Conservation (phyloP, 2,797 vertebrate genomes). For the Mycteria americana region DNA sequence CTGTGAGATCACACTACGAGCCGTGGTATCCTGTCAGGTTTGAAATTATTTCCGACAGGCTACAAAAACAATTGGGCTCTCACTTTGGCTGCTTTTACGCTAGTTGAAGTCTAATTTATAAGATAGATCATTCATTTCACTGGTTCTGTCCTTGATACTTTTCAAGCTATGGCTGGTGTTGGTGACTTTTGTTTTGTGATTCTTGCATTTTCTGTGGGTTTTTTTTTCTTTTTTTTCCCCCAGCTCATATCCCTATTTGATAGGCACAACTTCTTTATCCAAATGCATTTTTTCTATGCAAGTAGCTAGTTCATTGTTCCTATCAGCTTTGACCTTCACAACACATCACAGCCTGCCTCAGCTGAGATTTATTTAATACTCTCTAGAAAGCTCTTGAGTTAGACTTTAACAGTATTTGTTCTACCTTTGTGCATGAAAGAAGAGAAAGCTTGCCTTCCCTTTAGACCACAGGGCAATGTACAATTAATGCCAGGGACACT, state of each 20-base stretch:
- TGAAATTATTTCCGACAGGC: slow-evolving; percentile 71
- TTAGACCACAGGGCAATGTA: neutral
- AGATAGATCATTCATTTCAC: slow-evolving; percentile 67
- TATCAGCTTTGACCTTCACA: slow-evolving; percentile 51
- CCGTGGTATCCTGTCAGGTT: slow-evolving; percentile 51
- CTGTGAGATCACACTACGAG: slow-evolving; percentile 44
- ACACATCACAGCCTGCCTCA: neutral
- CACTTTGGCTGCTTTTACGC: slow-evolving; percentile 60
- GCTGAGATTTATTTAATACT: slow-evolving; percentile 33
- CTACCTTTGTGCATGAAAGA: neutral
- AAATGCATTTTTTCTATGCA: slow-evolving; percentile 13
- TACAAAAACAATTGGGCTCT: slow-evolving; percentile 69
- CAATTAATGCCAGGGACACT: neutral
- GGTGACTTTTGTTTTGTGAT: slow-evolving; percentile 26
- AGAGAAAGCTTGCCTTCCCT: neutral
- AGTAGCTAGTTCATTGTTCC: neutral
- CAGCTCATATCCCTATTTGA: neutral
- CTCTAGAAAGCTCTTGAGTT: slow-evolving; percentile 21
- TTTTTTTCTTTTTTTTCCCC: neutral
- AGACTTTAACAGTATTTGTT: slow-evolving; percentile 25
- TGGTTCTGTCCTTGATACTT: slow-evolving; percentile 51
- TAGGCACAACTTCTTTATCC: slow-evolving; percentile 7
- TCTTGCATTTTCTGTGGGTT: neutral
- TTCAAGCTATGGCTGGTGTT: slow-evolving; percentile 42
- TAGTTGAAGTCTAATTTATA: slow-evolving; percentile 75